Percentiles rank a stretch among this genome's conserved stretches.
These are phyloP conservation scores for Leptura quadrifasciata DNA, from an alignment of 2,888 invertebrate genomes.

Conservation along the genomic window DNA sequence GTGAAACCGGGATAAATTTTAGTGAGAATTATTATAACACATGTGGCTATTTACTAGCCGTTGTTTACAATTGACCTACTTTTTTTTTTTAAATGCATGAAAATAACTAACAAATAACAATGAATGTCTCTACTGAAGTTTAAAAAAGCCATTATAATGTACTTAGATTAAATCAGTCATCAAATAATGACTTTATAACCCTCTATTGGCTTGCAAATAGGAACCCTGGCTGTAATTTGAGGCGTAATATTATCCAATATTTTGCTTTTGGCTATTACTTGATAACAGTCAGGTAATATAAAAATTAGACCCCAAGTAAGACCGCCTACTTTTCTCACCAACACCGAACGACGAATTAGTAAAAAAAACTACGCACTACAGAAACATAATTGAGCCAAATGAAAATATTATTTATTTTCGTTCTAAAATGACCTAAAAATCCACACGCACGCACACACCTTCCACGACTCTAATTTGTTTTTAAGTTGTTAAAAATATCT, in stretches of 20 bases:
- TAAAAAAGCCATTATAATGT: too few relatives aligned
- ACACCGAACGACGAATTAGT: background rate
- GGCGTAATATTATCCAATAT: background rate
- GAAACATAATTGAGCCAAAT: background rate
- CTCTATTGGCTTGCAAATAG: too few relatives aligned
- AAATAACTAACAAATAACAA: too few relatives aligned
- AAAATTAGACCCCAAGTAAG: background rate
- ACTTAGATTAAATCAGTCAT: too few relatives aligned
- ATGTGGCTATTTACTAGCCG: too few relatives aligned
- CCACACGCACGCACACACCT: background rate
- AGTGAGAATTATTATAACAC: background rate
- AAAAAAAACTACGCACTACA: background rate
- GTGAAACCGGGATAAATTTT: background rate
- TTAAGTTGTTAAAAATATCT: slow-evolving; percentile 35
- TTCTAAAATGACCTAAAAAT: slow-evolving; percentile 6
- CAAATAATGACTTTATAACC: too few relatives aligned
- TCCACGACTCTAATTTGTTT: slow-evolving; percentile 29
- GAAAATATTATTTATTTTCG: background rate
- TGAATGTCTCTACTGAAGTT: too few relatives aligned
- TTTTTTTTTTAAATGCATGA: too few relatives aligned
- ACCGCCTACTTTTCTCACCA: background rate
- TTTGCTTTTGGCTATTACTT: background rate
- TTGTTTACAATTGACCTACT: too few relatives aligned
- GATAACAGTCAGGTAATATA: background rate
- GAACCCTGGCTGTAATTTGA: too few relatives aligned